Base-by-base conservation (phyloP, 2,113 vertebrate genomes). In the Sinocyclocheilus anshuiensis region DNA sequence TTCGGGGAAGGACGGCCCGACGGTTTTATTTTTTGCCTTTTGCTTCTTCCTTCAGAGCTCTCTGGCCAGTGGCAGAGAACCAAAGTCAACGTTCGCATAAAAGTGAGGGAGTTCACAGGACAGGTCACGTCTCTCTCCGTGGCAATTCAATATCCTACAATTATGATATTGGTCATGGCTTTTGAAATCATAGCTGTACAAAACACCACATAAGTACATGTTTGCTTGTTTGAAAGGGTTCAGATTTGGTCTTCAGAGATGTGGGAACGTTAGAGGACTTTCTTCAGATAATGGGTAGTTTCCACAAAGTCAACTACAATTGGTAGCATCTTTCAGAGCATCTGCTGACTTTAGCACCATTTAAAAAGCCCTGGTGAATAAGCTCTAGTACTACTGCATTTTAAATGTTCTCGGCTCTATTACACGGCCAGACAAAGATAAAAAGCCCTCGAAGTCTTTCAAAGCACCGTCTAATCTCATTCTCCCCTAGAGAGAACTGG, bases 131-230 rank as follows among this genome's bases (percentile, higher is more conserved):
- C 91, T 89, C 87, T 90, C 90, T 92, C 92, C 92, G 92, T 83
- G 90, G 93, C 92, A 92, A 93, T 92, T 92, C 90, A 91, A 91
- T 91, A 93, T 92, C 91, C 91, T 92, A 81, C 88, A 77, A 90
- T 93, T 91, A 89, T 87, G 91, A 91, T 93, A 89, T 85, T 91
- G 91, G 92, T 94, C 90, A 90, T 74, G 91, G 89, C 91, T 91
- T 87, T 93, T 88, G 89, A 93, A 94, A 93, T 89, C 90, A 76
- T 86, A 94, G 88, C 85, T 90, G 87, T 81, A 88, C 76, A 87
- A 85, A 90, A 91, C 90, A 94, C 93, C 94, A 88, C 93, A 93
- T 93, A 94, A 94, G 86, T 92, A 92, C 91, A 94, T 84, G 91
- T 89, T 93, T 90, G 86, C 92, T 89, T n/a, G 29, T 82, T 84